Percentiles rank a stretch among this genome's conserved stretches.
These are phyloP conservation scores for Autographa gamma DNA, from an alignment of 2,888 invertebrate species.

Conservation along the genomic window DNA sequence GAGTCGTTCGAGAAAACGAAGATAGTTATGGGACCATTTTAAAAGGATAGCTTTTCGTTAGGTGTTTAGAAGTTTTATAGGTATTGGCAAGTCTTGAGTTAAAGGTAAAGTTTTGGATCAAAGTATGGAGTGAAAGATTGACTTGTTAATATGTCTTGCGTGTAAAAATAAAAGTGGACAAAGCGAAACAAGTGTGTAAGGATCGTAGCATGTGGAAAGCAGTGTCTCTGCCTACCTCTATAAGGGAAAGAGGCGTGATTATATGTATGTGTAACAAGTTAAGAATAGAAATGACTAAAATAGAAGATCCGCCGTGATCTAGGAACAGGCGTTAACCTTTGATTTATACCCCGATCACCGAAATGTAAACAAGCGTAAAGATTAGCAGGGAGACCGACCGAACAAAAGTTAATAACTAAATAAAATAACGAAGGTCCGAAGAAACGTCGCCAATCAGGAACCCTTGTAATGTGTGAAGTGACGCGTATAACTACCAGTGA, in stretches of 20 bases:
- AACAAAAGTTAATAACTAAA: constrained; percentile 56
- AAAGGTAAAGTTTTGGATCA: too few relatives aligned
- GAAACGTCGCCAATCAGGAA: constrained; percentile 60
- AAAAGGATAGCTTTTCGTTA: constrained; percentile 41
- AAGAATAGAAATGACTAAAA: too few relatives aligned
- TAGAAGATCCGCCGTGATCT: neutral
- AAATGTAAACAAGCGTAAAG: constrained; percentile 33
- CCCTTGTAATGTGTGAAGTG: constrained; percentile 66
- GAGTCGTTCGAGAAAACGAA: constrained; percentile 73
- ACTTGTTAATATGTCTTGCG: too few relatives aligned
- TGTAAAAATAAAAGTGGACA: too few relatives aligned
- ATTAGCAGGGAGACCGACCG: constrained; percentile 39
- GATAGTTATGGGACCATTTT: constrained; percentile 57
- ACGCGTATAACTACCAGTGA: constrained; percentile 62
- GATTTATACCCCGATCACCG: constrained; percentile 16
- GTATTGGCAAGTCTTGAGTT: neutral
- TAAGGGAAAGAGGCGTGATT: too few relatives aligned
- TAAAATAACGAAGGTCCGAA: constrained; percentile 53
- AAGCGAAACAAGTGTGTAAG: too few relatives aligned
- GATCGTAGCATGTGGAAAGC: too few relatives aligned
- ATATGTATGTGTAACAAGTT: too few relatives aligned
- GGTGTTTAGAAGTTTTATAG: constrained; percentile 11
- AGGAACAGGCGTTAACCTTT: constrained; percentile 14
- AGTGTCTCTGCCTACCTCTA: too few relatives aligned
- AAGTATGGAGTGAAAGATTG: too few relatives aligned